These are phyloP conservation scores for Tetragnatha versicolor DNA, from an alignment of 1,140 invertebrate species.

Conservation along the genomic window DNA sequence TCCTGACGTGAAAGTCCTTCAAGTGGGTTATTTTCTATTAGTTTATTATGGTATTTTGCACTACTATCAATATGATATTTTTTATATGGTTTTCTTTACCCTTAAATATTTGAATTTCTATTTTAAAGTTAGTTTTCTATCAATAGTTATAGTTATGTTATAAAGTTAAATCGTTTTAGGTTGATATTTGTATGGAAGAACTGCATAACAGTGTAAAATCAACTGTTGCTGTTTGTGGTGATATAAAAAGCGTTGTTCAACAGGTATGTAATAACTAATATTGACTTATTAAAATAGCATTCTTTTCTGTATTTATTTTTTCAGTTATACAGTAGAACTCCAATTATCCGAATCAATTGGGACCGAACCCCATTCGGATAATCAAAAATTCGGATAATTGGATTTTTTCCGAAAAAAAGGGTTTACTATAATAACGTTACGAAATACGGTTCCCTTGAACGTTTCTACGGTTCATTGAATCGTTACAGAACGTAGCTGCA, in stretches of 20 bases:
- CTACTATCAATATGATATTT: background rate
- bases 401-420: too few relatives aligned
- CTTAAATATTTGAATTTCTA: background rate
- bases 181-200: conserved; percentile 90
- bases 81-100: background rate
- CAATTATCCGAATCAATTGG: too few relatives aligned
- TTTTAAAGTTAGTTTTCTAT: background rate
- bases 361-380: too few relatives aligned
- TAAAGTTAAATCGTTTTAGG: conserved; percentile 65
- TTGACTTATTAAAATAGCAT: too few relatives aligned
- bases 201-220: conserved; percentile 85
- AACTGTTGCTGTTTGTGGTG: conserved; percentile 75
- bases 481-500: too few relatives aligned
- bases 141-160: background rate
- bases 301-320: too few relatives aligned
- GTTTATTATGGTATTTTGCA: background rate
- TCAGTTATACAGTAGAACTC: too few relatives aligned
- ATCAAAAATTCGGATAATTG: too few relatives aligned
- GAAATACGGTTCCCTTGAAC: too few relatives aligned
- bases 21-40: conserved; percentile 67
- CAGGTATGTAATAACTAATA: conserved; percentile 70
- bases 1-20: conserved; percentile 85
- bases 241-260: conserved; percentile 75
- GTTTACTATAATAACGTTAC: too few relatives aligned
- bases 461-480: too few relatives aligned